Evolutionary conservation across 2,113 vertebrate genomes (phyloP), one percentile per base, ranked within the genome.

Genomic region (Lethenteron camtschaticum): DNA sequence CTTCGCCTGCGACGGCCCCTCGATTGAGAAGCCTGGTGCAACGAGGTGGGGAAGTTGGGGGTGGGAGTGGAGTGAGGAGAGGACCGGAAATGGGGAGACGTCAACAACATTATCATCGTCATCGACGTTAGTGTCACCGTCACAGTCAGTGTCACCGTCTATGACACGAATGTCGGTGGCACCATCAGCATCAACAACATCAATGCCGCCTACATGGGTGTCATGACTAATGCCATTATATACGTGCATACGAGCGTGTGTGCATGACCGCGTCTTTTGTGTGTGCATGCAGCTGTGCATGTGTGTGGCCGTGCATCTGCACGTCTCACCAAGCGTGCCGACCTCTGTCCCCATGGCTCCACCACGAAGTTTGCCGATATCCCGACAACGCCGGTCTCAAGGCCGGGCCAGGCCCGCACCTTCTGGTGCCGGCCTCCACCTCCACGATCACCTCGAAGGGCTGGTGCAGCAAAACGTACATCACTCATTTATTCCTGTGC

Each of bases 291-390:
- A 57, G 10, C 13, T 12, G 56, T 41, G 60, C 13, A 24, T 24
- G 24, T 24, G 60, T 14, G 60, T 14, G 13, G 60, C 13, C 60
- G 60, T 14, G 60, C 59, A 55, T 59, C 24, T 72, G 41, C 69
- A 70, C 58, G 71, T 6, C 88, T 74, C 81, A 92, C 90, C 89
- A 1, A 95, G 79, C 0, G 90, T 95, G 71, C 90, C 90, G 74
- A 96, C 90, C 78, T 96, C 90, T 0, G 88, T 95, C 73, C 90
- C 90, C 1, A 95, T 84, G 56, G 90, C 90, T 96, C 90, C 68
- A 96, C 90, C 70, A 96, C 88, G 69, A 96, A 96, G 78, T 96
- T 88, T 0, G 88, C 90, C 0, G 89, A 89, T 76, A 85, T 87
- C 63, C 90, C 89, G 73, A 96, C 90, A 75, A 89, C 79, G 1